Base-by-base conservation (phyloP, 1,140 invertebrate genomes). In the Magallana gigas region DNA sequence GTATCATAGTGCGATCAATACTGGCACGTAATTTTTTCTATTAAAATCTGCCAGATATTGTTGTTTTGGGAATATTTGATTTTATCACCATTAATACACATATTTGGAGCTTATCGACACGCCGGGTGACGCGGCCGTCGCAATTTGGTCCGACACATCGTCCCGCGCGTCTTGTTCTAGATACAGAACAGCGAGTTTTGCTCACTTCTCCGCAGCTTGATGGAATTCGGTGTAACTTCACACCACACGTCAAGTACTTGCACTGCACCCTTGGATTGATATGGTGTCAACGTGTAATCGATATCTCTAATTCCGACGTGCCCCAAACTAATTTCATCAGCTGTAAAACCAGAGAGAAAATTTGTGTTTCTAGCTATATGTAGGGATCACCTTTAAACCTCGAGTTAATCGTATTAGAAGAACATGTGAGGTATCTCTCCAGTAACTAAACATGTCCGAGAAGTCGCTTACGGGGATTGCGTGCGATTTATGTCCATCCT, bases 21-120 rank as follows among this genome's bases (percentile, higher is more conserved):
- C 23, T 76, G 23, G 68, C 68, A 76, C 68, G 36, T 76, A 76
- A 76, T 29, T 76, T 76, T 76, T 76, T 29, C 36, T 18, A 76
- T 76, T 76, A 76, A 36, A 76, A 76, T 76, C 68, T 29, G 68
- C 23, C 68, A 76, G 23, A 76, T 76, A 76, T 23, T 76, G 68
- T 76, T 76, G 23, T 76, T 76, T 76, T 8, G 68, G 68, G 68
- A 76, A 76, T 76, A 76, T 76, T 23, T 23, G 60, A 64, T 64
- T 64, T 12, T 76, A 29, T 76, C 68, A 76, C 23, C 23, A 36
- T 29, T 29, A 76, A 76, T 76, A 29, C 68, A 76, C 68, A 9
- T 76, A 76, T 76, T 29, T 29, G 68, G 68, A 23, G 8, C 11
- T 76, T 29, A 29, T 18, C 14, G 23, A 76, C 68, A 76, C 9